Base-by-base conservation (phyloP, 2,888 invertebrate genomes). In the Dendrolimus pini region DNA sequence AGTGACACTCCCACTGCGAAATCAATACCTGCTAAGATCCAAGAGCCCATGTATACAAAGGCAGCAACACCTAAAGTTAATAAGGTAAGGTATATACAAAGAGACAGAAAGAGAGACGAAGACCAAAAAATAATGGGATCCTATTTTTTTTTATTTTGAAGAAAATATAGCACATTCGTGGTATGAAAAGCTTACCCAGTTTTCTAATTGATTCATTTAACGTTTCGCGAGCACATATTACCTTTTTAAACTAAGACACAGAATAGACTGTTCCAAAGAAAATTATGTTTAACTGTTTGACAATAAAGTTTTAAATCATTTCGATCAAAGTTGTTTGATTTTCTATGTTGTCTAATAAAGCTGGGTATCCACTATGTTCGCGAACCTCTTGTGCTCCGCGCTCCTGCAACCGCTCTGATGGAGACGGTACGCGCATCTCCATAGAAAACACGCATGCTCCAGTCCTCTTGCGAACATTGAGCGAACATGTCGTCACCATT, bases 1-100 rank as follows among this genome's bases (percentile, higher is more conserved):
- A 79, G 71, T 10, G 89, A 88, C 52, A 79, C 82, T 0, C 72
- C 81, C 0, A 71, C 80, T 0, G 81, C 66, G 12, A 88, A 86
- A 58, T 86, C 89, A 0, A 71, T 83, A 12, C 87, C 89, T 0
- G 80, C 88, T 1, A 89, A 85, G 62, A 62, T 85, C 0, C 87
- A 88, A 53, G 89, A 89, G 56, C 83, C 89, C 0, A 78, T 88
- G 81, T 87, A 89, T 55, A 80, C 85, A 0, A 89, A 87, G 61
- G 84, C 87, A 53, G 85, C 87, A 1, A 65, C 82, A 1, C 82
- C 85, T 2, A 89, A 86, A 69, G 69, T 81, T 8, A 77, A 70
- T 55, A 86, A 86, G 83, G 87, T 86, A 70, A 53, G 55, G 8
- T 57, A 30, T 30, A 30, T 30, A 30, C 30, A 6, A 30, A 30